phyloP scores from a whole-genome alignment of 2,797 vertebrate species.

The Lagorchestes hirsutus region DNA sequence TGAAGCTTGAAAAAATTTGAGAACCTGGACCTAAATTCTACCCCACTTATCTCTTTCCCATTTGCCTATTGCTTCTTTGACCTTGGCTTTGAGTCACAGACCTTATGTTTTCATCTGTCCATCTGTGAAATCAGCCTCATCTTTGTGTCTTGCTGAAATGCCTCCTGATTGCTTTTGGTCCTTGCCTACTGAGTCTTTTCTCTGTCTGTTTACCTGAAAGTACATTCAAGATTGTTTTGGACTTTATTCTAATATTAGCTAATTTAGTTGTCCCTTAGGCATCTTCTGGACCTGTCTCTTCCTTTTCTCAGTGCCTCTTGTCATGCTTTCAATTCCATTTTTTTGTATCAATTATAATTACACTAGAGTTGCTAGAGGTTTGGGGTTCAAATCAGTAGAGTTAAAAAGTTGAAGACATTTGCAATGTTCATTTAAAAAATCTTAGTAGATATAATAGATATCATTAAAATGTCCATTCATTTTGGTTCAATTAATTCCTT shows the following conservation, averaged over 20 bases:
- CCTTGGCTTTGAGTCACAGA: neutral
- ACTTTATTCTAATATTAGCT: no score
- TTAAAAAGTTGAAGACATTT: conserved; percentile 7
- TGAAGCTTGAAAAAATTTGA: neutral
- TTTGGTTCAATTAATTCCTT: neutral
- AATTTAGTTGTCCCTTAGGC: no score
- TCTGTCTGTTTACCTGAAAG: no score
- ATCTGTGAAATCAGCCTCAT: neutral
- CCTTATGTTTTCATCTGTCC: neutral
- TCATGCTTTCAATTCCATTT: no score
- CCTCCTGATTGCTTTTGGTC: neutral
- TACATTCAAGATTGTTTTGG: no score
- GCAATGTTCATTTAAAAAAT: neutral
- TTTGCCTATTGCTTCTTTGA: neutral
- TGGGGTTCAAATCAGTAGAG: neutral
- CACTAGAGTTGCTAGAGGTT: conserved; percentile 9
- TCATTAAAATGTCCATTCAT: neutral
- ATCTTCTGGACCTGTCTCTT: no score
- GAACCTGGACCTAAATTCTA: neutral
- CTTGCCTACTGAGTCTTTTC: neutral
- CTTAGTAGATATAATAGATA: neutral
- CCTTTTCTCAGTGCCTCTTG: no score
- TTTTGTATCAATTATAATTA: neutral
- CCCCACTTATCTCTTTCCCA: neutral
- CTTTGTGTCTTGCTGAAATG: neutral